phyloP scores from a whole-genome alignment of 2,797 vertebrate species.

The Diplodus puntazzo region DNA sequence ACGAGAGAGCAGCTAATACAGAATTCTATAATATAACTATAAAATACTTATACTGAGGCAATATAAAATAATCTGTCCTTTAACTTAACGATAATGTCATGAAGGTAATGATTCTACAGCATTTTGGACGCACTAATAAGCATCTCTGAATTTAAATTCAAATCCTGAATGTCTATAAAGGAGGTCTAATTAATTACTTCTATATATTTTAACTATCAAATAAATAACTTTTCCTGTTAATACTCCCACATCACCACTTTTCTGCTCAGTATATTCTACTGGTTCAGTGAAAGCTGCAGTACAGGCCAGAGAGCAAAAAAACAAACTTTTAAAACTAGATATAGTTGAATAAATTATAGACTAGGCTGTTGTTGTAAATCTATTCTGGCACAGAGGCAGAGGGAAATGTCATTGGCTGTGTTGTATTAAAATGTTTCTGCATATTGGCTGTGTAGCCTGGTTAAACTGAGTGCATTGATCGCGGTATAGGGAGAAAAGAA shows the following conservation, averaged over 20 bases:
- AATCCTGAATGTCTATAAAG: neutral
- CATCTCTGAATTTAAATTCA: neutral
- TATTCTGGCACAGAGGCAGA: slow-evolving; percentile 34
- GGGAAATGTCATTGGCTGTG: slow-evolving; percentile 47
- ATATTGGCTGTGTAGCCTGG: slow-evolving; percentile 49
- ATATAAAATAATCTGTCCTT: neutral
- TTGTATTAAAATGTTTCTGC: slow-evolving; percentile 37
- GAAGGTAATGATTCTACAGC: neutral
- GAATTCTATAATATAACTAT: slow-evolving; percentile 9
- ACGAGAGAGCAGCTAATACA: slow-evolving; percentile 3
- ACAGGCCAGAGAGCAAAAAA: neutral
- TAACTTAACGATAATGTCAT: neutral
- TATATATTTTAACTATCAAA: slow-evolving; percentile 1
- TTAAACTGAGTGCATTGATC: slow-evolving; percentile 58
- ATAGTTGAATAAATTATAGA: slow-evolving; percentile 31
- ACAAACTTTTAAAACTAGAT: neutral
- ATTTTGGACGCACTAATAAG: neutral
- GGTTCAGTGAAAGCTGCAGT: neutral
- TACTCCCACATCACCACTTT: neutral
- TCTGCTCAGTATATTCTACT: neutral
- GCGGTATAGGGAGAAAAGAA: slow-evolving; percentile 40
- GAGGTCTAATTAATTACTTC: neutral
- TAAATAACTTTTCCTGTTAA: neutral
- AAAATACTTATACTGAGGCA: neutral
- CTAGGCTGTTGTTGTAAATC: slow-evolving; percentile 45